Evolutionary conservation across 2,113 vertebrate species (phyloP), one percentile per base, ranked within the genome.

Genomic region (Cromileptes altivelis): DNA sequence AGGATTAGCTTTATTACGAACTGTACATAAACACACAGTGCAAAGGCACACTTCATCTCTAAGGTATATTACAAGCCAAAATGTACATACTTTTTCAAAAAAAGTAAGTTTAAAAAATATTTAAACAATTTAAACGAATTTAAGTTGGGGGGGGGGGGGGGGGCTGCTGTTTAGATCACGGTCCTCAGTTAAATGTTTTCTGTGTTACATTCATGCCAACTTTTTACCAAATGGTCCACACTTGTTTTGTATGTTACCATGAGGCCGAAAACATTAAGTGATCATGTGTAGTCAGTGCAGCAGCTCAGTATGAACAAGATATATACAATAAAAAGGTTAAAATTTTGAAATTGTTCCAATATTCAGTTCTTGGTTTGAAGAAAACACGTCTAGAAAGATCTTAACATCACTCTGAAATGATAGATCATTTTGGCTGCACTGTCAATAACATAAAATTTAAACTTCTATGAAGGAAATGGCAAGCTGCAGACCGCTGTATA

Each of bases 1-100:
- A 93, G 53, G 85, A 93, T 94, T 89, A 92, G 86, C 91, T 95
- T 95, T 95, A 95, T 94, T 95, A 95, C 80, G 84, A 95, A 95
- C 95, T 95, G 94, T 96, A 95, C 95, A 95, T 91, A 93, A 94
- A 95, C 91, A 93, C 89, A 93, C 88, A 86, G 94, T 94, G 94
- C 95, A 94, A 95, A 92, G 90, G 93, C 93, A 94, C 91, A 89
- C 88, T 81, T 91, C 62, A 82, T 90, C 89, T 93, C 90, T 94
- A 93, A 85, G 74, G 70, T 94, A 93, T 92, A 87, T 88, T 92
- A 95, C 89, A 92, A 92, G 88, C 91, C 92, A 92, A 95, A 95
- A 96, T 95, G 90, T 96, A 96, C 95, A 94, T 85, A 92, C 78
- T 85, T 92, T 78, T 86, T 86, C 74, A 87, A 88, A 81, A 90